phyloP scores from a whole-genome alignment of 2,113 vertebrate species.

The Chiloscyllium plagiosum region DNA sequence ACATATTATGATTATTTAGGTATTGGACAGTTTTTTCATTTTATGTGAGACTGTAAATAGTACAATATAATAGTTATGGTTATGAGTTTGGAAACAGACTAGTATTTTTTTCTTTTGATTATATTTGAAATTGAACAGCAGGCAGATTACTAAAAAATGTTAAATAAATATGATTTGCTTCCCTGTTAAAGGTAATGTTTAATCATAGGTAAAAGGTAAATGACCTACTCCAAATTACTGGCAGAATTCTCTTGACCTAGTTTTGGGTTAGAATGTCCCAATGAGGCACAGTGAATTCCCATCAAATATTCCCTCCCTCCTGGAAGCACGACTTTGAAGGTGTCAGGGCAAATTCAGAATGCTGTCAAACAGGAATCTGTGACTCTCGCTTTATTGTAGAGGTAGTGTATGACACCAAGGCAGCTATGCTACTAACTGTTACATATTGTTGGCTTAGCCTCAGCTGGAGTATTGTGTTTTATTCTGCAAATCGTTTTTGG shows the following conservation, averaged over 20 bases:
- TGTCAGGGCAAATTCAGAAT: not conserved
- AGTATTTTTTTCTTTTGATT: not conserved
- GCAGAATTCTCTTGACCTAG: not conserved
- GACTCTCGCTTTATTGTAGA: too few species aligned
- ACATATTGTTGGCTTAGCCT: too few species aligned
- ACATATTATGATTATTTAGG: not conserved
- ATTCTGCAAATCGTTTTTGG: not conserved
- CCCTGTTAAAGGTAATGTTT: not conserved
- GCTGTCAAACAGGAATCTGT: too few species aligned
- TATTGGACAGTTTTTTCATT: not conserved
- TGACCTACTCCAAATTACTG: not conserved
- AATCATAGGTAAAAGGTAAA: not conserved
- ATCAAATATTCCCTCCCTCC: not conserved
- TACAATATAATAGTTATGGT: not conserved
- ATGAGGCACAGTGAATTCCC: not conserved
- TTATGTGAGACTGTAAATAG: not conserved
- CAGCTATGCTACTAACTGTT: too few species aligned
- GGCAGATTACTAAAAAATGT: too few species aligned
- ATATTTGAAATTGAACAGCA: too few species aligned
- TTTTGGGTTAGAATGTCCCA: not conserved
- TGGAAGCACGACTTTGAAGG: not conserved
- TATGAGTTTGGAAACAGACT: not conserved
- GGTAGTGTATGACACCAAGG: too few species aligned
- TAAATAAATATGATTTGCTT: not conserved
- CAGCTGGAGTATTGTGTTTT: not conserved